A percentile compares a stretch with the other conserved stretches of the same genome.
phyloP scores from a whole-genome alignment of 2,888 invertebrate genomes.

The Acanthosepion pharaonis region DNA sequence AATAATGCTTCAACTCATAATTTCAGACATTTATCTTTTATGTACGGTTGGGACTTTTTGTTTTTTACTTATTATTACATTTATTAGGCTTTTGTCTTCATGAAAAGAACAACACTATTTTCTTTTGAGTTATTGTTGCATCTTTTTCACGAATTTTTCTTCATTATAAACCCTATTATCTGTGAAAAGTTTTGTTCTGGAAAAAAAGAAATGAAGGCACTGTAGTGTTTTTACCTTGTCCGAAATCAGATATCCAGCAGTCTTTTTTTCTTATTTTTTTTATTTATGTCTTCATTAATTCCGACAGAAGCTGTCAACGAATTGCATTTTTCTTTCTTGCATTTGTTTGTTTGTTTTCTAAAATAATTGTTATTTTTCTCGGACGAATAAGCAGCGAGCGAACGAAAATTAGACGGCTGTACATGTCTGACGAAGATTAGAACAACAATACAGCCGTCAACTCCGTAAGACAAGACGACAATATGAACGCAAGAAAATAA shows the following conservation, averaged over 20 bases:
- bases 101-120: too few relatives aligned
- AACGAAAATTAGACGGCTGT: not conserved
- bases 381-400: not conserved
- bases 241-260: not conserved
- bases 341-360: not conserved
- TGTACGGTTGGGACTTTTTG: too few relatives aligned
- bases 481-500: not conserved
- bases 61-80: too few relatives aligned
- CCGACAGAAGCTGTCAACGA: not conserved
- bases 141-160: too few relatives aligned
- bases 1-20: too few relatives aligned
- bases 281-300: not conserved
- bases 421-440: not conserved
- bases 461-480: not conserved
- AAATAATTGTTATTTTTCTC: not conserved
- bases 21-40: too few relatives aligned
- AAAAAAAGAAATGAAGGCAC: not conserved
- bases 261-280: not conserved
- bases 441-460: not conserved
- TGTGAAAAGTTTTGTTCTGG: too few relatives aligned
- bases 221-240: not conserved
- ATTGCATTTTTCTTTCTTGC: not conserved
- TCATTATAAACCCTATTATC: too few relatives aligned
- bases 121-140: too few relatives aligned
- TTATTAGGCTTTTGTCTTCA: too few relatives aligned